Base-by-base conservation (phyloP, 2,113 vertebrate species). In the Picathartes gymnocephalus region DNA sequence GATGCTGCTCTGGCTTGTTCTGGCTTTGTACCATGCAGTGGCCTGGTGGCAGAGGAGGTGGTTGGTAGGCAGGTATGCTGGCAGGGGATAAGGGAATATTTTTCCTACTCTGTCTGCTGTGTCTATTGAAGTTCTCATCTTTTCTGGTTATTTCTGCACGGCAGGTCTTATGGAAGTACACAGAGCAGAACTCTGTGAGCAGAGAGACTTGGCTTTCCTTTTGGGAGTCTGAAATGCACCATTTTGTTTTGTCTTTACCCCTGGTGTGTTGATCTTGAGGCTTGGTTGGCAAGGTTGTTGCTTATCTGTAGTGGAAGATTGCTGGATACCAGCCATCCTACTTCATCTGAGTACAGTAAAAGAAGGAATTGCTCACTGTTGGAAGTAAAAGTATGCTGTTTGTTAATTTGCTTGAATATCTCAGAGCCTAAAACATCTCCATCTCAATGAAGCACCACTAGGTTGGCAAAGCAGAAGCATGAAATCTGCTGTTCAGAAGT, bases 51-150 rank as follows among this genome's bases (percentile, higher is more conserved):
- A 21, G 50, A 64, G 40, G 16, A 30, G 11, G 10, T 1, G 2
- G 8, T 53, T 1, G 2, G 14, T 61, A 30, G 27, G 14, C n/a
- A 42, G 24, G 10, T 70, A 3, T 12, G 20, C 21, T 35, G 28
- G 3, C 0, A 0, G 5, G 13, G 6, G 1, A 10, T 62, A 30
- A 51, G 27, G 42, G 11, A n/a, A 24, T 3, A 12, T 8, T 84
- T 73, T 73, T 65, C 13, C 10, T 50, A 7, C 17, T 16, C 48
- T 60, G 5, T 21, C 15, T 4, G 2, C 30, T 90, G 10, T 60
- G 13, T 50, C 13, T 62, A 0, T 12, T 50, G 15, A 58, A 11
- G 68, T 50, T 45, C 70, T 62, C 7, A 7, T 51, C 40, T 66
- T 31, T 62, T 39, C 42, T 58, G 8, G 15, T 44, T 66, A 11